Base-by-base conservation (phyloP, 2,888 invertebrate genomes). In the Machimus rusticus region DNA sequence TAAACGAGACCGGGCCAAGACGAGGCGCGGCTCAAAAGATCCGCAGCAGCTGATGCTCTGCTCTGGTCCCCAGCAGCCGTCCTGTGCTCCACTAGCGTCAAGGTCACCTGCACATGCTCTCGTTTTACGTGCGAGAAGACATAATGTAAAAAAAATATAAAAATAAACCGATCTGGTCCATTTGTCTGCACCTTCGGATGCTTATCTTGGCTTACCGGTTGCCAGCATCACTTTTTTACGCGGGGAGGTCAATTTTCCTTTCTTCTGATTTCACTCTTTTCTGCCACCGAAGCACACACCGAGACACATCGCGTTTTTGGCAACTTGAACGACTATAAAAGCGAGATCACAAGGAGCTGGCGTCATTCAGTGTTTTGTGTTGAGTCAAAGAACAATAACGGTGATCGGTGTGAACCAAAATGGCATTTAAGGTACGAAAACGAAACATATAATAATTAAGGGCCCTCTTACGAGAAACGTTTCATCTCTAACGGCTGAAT, bases 311-410 rank as follows among this genome's bases (percentile, higher is more conserved):
- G 39, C 14, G 43, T 57, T 82, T 57, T 66, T 28, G 82, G 43
- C 19, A 57, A 37, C 34, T 14, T 14, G 12, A 46, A 28, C 57
- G 57, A 82, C 37, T 82, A 82, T 82, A 82, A 57, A 82, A 82
- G 66, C 8, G 16, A n/a, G 57, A 23, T 16, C n/a, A 37, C n/a
- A 66, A n/a, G 28, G 55, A 51, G 19, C 12, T 34, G 16, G 34
- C 89, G 88, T 89, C 92, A 92, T 92, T 92, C 92, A 92, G 92
- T 92, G 92, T 92, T 92, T 91, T 91, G 92, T 91, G 92, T 91
- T 92, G 92, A 91, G 92, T 91, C 90, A 89, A 90, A 90, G 90
- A 90, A 91, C 91, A 86, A 31, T n/a, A 82, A 57, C 82, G 82
- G 82, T 82, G 81, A 16, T 57, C 19, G 31, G 82, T 37, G 55